Base-by-base conservation (phyloP, 2,888 invertebrate genomes). In the Pimpla rufipes region DNA sequence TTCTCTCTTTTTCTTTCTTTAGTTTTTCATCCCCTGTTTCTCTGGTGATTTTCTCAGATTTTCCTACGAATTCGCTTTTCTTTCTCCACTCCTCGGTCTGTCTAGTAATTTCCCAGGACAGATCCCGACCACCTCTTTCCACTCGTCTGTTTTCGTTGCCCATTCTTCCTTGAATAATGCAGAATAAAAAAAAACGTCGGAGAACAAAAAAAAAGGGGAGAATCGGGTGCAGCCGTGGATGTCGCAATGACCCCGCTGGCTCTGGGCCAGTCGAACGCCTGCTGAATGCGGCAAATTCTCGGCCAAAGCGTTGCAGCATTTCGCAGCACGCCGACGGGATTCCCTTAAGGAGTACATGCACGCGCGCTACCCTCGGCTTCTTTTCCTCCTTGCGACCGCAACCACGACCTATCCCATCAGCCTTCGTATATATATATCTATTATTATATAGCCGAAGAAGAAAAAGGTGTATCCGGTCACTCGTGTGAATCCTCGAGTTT, bases 231-330 rank as follows among this genome's bases (percentile, higher is more conserved):
- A 55, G 21, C 55, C 59, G 62, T 42, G 23, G 50, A 13, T 70
- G 59, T 74, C 68, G 73, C 74, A 74, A 77, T 68, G 81, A 81
- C 62, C 77, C 29, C 59, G 35, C 59, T 82, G 82, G 82, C 78
- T 74, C 55, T 13, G 78, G 73, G 82, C 82, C 82, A 78, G 68
- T 52, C 45, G 76, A 76, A 71, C 66, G 16, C 47, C 10, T 37
- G 57, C 57, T 77, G 52, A 81, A 82, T 78, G 82, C 78, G 82
- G 78, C 78, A 78, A 68, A 74, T 64, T 78, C 62, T 45, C 35
- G 13, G 21, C 8, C 70, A 45, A 57, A 64, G 23, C 35, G 50
- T 55, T 64, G 47, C 59, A 64, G 59, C 73, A 67, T 67, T 64
- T 68, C 45, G 59, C 68, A 11, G 64, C 40, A 16, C 21, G 47